Conservation (phyloP, 2,888 invertebrate genomes). For the Netelia melanura region DNA sequence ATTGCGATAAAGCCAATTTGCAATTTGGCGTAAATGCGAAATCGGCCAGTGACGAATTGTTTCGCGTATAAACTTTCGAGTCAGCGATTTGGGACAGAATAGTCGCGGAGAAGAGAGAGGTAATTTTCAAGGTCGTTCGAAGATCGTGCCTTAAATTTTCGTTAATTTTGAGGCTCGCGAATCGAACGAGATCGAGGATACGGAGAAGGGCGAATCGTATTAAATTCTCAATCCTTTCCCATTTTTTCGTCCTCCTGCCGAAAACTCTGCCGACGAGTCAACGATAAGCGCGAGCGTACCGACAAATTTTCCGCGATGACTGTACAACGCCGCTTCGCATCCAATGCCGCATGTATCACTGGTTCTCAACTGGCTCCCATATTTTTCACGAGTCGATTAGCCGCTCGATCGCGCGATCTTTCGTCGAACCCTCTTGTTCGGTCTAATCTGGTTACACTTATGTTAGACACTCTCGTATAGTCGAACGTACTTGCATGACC, state of each 20-base stretch:
- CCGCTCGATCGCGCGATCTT: too few species aligned
- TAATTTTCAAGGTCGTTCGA: slow-evolving; percentile 26
- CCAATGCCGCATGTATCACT: slow-evolving; percentile 3
- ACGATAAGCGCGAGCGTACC: slow-evolving; percentile 5
- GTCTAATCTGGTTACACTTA: too few species aligned
- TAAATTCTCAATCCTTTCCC: slow-evolving; percentile 29
- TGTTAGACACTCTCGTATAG: too few species aligned
- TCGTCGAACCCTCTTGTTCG: too few species aligned
- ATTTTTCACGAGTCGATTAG: slow-evolving; percentile 18
- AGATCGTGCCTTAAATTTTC: not conserved
- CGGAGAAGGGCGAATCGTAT: slow-evolving; percentile 7
- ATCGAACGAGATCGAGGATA: not conserved
- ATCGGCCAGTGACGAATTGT: too few species aligned
- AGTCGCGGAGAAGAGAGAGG: not conserved
- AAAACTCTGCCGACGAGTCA: not conserved
- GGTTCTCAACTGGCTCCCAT: not conserved
- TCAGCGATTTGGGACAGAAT: not conserved
- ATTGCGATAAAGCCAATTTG: not conserved
- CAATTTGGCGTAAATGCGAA: not conserved
- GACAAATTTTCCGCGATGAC: slow-evolving; percentile 30
- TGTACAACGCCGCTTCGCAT: slow-evolving; percentile 1
- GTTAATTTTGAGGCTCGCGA: slow-evolving; percentile 18
- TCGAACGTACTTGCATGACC: too few species aligned
- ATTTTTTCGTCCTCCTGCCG: not conserved
- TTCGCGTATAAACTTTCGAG: too few species aligned